phyloP scores from a whole-genome alignment of 2,797 vertebrate genomes.

The Acrocephalus scirpaceus region DNA sequence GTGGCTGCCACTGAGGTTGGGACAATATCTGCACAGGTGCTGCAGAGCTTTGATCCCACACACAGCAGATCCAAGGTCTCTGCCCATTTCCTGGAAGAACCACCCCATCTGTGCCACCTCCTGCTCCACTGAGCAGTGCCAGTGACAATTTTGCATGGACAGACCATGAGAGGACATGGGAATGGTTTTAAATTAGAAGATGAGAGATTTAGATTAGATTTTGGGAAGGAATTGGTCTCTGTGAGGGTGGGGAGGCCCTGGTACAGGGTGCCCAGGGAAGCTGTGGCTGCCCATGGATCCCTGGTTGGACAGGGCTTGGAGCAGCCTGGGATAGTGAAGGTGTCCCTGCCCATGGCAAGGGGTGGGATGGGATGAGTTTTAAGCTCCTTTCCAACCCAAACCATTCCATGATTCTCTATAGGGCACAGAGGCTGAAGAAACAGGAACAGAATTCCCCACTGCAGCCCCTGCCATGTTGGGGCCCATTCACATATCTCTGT shows the following conservation, averaged over 20 bases:
- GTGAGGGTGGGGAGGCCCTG: background rate
- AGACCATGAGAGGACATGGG: rapidly evolving
- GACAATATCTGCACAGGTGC: background rate
- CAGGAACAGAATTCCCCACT: background rate
- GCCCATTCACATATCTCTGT: too few species aligned
- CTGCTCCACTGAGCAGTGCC: background rate
- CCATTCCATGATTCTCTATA: rapidly evolving
- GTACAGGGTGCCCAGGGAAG: background rate
- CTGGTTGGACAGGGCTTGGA: rapidly evolving
- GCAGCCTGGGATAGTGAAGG: background rate
- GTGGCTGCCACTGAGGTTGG: background rate
- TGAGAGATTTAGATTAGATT: background rate
- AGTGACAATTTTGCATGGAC: background rate
- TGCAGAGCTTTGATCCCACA: background rate
- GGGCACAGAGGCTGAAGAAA: background rate
- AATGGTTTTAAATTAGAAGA: background rate
- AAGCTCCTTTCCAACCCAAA: background rate
- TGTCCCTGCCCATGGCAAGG: background rate
- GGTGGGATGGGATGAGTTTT: background rate
- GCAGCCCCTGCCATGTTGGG: background rate
- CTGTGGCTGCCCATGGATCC: background rate
- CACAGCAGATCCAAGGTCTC: background rate
- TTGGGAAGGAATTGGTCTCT: background rate
- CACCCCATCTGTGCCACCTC: background rate
- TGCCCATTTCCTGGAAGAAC: background rate